Base-by-base conservation (phyloP, 92 coral and sea anemone genomes). In the Parazoanthus darwini region DNA sequence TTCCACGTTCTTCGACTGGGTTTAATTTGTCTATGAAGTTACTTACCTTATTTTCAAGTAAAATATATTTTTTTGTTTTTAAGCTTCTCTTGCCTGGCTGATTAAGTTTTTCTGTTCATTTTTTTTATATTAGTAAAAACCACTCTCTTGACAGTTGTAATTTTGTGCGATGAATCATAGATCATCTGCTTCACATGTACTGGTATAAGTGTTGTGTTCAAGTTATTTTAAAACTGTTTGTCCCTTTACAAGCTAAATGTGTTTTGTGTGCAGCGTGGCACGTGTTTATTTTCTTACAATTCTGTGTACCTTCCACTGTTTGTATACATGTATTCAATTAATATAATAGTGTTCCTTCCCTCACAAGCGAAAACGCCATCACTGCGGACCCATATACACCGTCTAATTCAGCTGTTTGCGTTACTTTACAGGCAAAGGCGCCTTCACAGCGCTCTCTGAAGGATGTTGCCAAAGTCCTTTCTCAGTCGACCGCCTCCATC, bases 401-500 rank as follows among this genome's bases (percentile, higher is more conserved):
- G 15, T 20, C 59, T 54, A 54, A 36, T 38, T 56, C 23, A 37
- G n/a, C 13, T 35, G 36, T 42, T 73, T 25, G 23, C 48, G 23
- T 70, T 59, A 11, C 36, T 56, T 79, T 9, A 22, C 85, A 94
- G 98, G 77, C 89, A 14, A 91, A 83, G 78, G 88, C 92, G 48
- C 90, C 94, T 2, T 88, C 93, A n/a, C 94, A 92, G 11, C 93
- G 96, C 72, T 91, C 96, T 0, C 88, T 95, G 44, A 88, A 93
- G 80, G 99, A 97, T 89, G 94, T 97, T 72, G 99, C 98, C 37
- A 91, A 91, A 56, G 98, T 93, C 33, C 90, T 97, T 38, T 92
- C 97, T 5, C 93, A 89, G 82, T 97, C 99, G 35, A 93, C 94
- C 6, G 92, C 93, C 43, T 97, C 99, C 14, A 80, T 97, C 46